Conservation (phyloP, 2,888 invertebrate genomes). For the Phasia obesa region DNA sequence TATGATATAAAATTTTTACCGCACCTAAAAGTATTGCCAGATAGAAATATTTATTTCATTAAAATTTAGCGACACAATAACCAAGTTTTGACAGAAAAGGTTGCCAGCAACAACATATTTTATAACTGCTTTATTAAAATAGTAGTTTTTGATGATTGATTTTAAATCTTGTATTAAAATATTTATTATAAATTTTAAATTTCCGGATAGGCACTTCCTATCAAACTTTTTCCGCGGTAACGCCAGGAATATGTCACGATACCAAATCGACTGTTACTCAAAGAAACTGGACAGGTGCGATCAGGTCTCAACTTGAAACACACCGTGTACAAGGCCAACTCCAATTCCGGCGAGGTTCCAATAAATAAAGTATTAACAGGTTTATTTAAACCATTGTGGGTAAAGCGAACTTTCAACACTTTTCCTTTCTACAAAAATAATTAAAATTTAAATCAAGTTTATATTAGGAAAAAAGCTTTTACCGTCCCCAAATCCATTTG, state of each 20-base stretch:
- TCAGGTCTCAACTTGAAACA: slow-evolving; percentile 92
- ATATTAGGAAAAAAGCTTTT: slow-evolving; percentile 55
- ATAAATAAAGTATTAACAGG: slow-evolving; percentile 91
- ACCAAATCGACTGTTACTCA: slow-evolving; percentile 88
- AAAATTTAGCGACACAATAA: too few species aligned
- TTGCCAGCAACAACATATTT: not conserved
- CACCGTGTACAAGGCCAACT: slow-evolving; percentile 93
- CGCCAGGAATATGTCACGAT: slow-evolving; percentile 89
- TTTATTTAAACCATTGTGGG: slow-evolving; percentile 88
- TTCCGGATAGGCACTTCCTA: slow-evolving; percentile 92
- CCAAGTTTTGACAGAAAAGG: too few species aligned
- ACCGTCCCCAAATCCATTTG: slow-evolving; percentile 88
- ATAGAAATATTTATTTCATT: too few species aligned
- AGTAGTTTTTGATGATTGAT: too few species aligned
- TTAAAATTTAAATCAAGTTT: not conserved
- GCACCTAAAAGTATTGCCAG: too few species aligned
- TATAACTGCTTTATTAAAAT: not conserved
- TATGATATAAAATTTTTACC: too few species aligned
- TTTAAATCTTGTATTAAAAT: too few species aligned
- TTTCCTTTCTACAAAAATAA: slow-evolving; percentile 86
- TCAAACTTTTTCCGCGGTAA: slow-evolving; percentile 89
- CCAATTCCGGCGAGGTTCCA: slow-evolving; percentile 95
- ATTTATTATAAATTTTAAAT: slow-evolving; percentile 83
- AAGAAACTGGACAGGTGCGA: slow-evolving; percentile 88
- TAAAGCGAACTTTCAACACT: slow-evolving; percentile 88